Evolutionary conservation across 2,797 vertebrate species (phyloP).

Genomic region (Acrossocheilus wenchowensis): DNA sequence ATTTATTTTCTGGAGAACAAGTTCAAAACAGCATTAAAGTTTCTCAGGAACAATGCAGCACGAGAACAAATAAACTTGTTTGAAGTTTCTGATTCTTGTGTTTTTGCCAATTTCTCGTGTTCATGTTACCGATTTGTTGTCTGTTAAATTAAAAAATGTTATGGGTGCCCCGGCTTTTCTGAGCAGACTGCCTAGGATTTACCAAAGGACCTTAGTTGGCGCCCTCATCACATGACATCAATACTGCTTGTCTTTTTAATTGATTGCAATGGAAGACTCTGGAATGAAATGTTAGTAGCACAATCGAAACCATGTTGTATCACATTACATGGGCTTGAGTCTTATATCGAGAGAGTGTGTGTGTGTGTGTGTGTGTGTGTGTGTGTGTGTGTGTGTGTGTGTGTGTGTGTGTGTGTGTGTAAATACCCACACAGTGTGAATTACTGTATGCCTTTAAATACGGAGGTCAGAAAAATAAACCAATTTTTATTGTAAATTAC

Average conservation of each 20-base stretch:
- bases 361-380: no score
- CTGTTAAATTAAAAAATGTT: neutral
- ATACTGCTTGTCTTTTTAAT: neutral
- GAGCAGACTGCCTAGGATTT: neutral
- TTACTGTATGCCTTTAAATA: neutral
- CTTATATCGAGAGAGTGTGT: neutral
- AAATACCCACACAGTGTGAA: neutral
- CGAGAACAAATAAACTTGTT: slow-evolving; percentile 76
- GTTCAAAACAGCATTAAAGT: slow-evolving; percentile 69
- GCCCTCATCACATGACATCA: neutral
- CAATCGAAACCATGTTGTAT: neutral
- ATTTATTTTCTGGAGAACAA: slow-evolving; percentile 74
- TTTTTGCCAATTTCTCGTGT: neutral
- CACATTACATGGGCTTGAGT: neutral
- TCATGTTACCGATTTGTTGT: neutral
- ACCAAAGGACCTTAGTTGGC: neutral
- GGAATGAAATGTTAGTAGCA: neutral
- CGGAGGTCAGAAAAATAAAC: neutral
- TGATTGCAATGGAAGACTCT: neutral
- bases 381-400: neutral
- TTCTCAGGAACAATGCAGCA: slow-evolving; percentile 78
- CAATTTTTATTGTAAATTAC: neutral
- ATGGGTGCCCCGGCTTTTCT: neutral
- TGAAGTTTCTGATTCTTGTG: slow-evolving; percentile 53
- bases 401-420: neutral